Conservation (phyloP, 1,140 invertebrate species). For the Saccostrea glomerata region DNA sequence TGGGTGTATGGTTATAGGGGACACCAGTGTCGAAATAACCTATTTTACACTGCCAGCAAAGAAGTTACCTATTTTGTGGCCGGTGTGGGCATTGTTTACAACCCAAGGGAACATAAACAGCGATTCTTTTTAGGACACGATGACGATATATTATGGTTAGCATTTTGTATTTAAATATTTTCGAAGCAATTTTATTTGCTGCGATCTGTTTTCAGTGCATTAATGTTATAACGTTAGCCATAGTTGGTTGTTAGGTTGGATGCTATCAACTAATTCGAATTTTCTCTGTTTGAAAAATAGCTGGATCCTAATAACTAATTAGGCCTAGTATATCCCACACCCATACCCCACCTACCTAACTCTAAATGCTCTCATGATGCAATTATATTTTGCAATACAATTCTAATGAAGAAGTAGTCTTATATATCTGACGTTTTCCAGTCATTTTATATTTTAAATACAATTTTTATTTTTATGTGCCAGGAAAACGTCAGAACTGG, state of each 20-base stretch:
- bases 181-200: background rate
- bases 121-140: slow-evolving; percentile 78
- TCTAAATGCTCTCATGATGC: no score
- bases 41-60: slow-evolving; percentile 75
- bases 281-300: background rate
- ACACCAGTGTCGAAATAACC: slow-evolving; percentile 79
- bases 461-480: no score
- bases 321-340: no score
- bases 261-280: slow-evolving; percentile 3
- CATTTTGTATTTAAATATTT: background rate
- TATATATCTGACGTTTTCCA: no score
- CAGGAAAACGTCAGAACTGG: no score
- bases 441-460: no score
- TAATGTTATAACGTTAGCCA: background rate
- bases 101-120: slow-evolving; percentile 74
- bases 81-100: slow-evolving; percentile 79
- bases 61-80: slow-evolving; percentile 79
- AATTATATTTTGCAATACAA: no score
- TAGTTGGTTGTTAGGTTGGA: background rate
- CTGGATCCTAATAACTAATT: no score
- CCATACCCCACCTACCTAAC: no score
- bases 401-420: no score
- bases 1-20: slow-evolving; percentile 80
- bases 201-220: background rate
- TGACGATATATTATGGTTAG: slow-evolving; percentile 79